phyloP scores from a whole-genome alignment of 2,888 invertebrate genomes.

The Amphiduros pacificus region DNA sequence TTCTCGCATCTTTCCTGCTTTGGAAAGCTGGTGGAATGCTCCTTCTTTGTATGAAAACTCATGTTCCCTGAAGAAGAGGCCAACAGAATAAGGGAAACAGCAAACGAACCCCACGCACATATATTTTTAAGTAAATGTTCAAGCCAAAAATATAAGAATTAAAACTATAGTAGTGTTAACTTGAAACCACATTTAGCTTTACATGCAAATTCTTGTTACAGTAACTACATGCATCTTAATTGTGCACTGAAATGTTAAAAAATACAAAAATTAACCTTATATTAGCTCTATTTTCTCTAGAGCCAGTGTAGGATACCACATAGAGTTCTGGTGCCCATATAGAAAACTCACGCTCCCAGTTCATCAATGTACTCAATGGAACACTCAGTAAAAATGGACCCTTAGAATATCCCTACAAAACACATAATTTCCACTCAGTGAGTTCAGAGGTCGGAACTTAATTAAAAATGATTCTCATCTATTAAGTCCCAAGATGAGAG shows the following conservation, averaged over 20 bases:
- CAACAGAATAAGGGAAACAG: background rate
- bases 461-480: no score
- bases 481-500: no score
- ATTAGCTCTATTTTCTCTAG: conserved; percentile 28
- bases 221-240: no score
- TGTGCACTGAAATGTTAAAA: background rate
- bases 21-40: conserved; percentile 18
- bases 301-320: conserved; percentile 33
- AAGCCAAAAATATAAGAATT: background rate
- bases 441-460: no score
- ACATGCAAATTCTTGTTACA: no score
- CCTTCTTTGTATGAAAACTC: conserved; percentile 34
- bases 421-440: conserved; percentile 3
- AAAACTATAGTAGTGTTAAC: no score
- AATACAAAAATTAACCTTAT: conserved; percentile 28
- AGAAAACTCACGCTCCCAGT: conserved; percentile 39
- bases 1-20: conserved; percentile 20
- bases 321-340: conserved; percentile 38
- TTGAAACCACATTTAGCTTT: no score
- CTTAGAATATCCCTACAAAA: conserved; percentile 25
- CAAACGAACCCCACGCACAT: background rate
- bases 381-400: conserved; percentile 35
- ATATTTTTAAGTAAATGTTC: background rate
- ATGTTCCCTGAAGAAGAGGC: conserved; percentile 28
- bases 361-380: conserved; percentile 34